phyloP scores from a whole-genome alignment of 2,797 vertebrate species.

The Poecilia gillii region DNA sequence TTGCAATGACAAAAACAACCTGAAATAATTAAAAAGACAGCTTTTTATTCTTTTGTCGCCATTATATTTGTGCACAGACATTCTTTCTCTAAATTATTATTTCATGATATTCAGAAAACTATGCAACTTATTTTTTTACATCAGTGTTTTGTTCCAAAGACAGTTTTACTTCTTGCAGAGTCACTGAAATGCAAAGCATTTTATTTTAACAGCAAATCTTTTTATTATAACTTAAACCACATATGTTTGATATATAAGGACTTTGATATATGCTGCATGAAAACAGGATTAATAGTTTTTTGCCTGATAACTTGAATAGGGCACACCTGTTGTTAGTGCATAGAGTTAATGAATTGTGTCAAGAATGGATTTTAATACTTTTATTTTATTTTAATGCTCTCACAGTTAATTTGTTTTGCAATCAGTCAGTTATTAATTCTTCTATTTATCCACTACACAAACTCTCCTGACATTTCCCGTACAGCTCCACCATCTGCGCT shows the following conservation, averaged over 20 bases:
- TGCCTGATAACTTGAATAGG: neutral
- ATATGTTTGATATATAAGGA: neutral
- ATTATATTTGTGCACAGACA: neutral
- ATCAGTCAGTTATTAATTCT: conserved; percentile 2
- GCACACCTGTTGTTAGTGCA: neutral
- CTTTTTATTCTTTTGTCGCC: neutral
- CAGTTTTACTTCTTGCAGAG: neutral
- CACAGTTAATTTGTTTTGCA: conserved; percentile 3
- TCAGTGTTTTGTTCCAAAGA: neutral
- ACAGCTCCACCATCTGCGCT: conserved; percentile 2
- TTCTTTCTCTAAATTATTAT: neutral
- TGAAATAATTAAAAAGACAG: neutral
- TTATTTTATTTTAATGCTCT: neutral
- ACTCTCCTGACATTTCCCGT: conserved; percentile 15
- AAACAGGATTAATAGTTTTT: neutral
- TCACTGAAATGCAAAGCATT: neutral
- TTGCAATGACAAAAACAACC: neutral
- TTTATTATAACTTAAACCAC: neutral
- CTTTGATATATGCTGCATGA: neutral
- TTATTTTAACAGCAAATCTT: neutral
- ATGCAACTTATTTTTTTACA: neutral
- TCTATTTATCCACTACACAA: conserved; percentile 1
- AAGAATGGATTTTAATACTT: neutral
- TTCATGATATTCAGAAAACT: neutral
- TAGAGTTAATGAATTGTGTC: neutral